Conservation (phyloP, 1,140 invertebrate genomes). For the Globodera ellingtonae region DNA sequence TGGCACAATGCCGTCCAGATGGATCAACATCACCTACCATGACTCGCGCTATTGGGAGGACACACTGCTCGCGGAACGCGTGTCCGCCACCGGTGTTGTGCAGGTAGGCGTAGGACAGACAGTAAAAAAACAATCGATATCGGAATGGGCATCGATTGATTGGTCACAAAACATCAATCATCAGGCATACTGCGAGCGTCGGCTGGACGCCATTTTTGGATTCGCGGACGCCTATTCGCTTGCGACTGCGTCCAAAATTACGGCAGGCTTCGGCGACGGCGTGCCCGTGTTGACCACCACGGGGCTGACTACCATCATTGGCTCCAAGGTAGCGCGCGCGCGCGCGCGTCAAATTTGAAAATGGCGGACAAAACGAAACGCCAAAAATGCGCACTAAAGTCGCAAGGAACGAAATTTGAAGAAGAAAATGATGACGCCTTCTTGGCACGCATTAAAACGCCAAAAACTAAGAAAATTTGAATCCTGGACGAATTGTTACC, state of each 20-base stretch:
- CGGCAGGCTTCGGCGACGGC: constrained; percentile 75
- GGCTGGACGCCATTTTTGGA: constrained; percentile 71
- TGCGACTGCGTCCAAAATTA: constrained; percentile 83
- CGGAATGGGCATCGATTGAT: not conserved
- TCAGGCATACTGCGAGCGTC: constrained; percentile 54
- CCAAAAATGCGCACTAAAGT: too few relatives aligned
- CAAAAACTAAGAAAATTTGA: too few relatives aligned
- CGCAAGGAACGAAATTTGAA: too few relatives aligned
- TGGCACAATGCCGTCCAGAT: constrained; percentile 49
- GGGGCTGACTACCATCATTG: constrained; percentile 79
- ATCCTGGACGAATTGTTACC: too few relatives aligned
- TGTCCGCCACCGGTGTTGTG: constrained; percentile 32
- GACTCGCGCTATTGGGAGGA: constrained; percentile 61
- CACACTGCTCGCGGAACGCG: constrained; percentile 51
- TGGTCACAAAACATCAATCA: constrained; percentile 11
- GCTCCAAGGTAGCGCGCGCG: constrained; percentile 68
- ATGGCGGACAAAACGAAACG: too few relatives aligned
- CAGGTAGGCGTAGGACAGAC: constrained; percentile 3
- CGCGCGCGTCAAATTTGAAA: too few relatives aligned
- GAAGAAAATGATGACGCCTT: too few relatives aligned
- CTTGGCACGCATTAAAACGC: too few relatives aligned
- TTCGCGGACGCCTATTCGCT: constrained; percentile 87
- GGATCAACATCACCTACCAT: constrained; percentile 58
- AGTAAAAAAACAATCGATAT: not conserved
- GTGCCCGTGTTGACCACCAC: constrained; percentile 83